Base-by-base conservation (phyloP, 2,888 invertebrate genomes). In the Drosophila gaucha region DNA sequence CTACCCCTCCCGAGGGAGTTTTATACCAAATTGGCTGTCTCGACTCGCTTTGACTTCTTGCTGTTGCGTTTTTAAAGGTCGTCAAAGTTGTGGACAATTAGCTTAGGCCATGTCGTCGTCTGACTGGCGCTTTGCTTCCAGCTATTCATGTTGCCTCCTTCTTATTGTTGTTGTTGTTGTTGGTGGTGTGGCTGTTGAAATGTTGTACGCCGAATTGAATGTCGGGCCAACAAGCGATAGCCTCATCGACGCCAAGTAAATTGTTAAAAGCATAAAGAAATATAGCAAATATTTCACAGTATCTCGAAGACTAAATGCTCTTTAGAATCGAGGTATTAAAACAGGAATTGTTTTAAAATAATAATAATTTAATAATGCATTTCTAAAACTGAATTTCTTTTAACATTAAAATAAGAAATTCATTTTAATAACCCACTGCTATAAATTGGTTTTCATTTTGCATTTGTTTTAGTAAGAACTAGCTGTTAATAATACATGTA, bases 71-170 rank as follows among this genome's bases (percentile, higher is more conserved):
- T 67, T 54, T 68, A 58, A 64, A 65, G 82, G 83, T 79, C 86
- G 57, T 79, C 64, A 67, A 67, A 75, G 62, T 64, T 83, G 58
- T 83, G 77, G 57, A 49, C 80, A 86, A 86, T 86, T 80, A 73
- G 63, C 63, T 68, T 59, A 31, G 57, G 68, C 62, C 63, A 54
- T 66, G 50, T 38, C 67, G 50, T 38, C 67, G 64, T 66, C 74
- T 66, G 71, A 46, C 69, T 63, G 58, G 62, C 64, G 64, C 71
- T 76, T 85, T 74, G 68, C 76, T 71, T 52, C 43, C 59, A 46
- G 49, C 63, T 57, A 60, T 38, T 59, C 36, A 30, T 58, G 33
- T 24, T 51, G 18, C 8, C 26, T 9, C 39, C n/a, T 22, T 39
- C 22, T n/a, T 39, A 18, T 16, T 26, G 39, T 35, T 14, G n/a